Percentiles rank a stretch among this genome's conserved stretches.
Evolutionary conservation across 2,888 invertebrate genomes (phyloP).

Genomic region (Ceramica pisi): DNA sequence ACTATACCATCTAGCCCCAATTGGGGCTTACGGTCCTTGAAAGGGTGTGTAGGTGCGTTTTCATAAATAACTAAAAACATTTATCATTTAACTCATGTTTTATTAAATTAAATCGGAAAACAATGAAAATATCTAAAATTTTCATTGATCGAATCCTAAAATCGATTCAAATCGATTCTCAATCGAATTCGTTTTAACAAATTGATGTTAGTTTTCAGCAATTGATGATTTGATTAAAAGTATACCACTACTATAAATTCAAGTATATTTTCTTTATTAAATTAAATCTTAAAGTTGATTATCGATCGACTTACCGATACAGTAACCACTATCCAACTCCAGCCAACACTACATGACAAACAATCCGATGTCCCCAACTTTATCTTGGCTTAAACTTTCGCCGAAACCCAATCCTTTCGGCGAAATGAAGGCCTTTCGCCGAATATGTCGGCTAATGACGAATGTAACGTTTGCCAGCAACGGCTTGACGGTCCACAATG

Average conservation of each 20-base stretch:
- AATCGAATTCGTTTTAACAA: neutral
- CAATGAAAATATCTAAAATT: neutral
- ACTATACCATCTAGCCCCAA: too few species aligned
- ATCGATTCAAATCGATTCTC: constrained; percentile 2
- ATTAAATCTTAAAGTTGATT: constrained; percentile 16
- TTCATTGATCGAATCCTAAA: neutral
- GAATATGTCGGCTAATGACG: constrained; percentile 47
- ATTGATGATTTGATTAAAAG: neutral
- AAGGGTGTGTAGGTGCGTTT: too few species aligned
- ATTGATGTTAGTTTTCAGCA: neutral
- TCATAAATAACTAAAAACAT: too few species aligned
- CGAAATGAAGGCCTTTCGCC: constrained; percentile 46
- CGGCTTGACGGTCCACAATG: constrained; percentile 80
- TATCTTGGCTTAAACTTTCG: constrained; percentile 28
- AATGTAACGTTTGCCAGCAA: constrained; percentile 65
- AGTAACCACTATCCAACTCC: constrained; percentile 26
- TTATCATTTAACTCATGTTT: too few species aligned
- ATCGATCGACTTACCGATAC: constrained; percentile 60
- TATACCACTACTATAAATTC: too few species aligned
- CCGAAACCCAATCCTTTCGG: constrained; percentile 35
- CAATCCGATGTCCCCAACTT: constrained; percentile 22
- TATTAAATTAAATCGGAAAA: neutral
- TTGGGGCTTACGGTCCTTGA: too few species aligned
- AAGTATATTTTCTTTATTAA: neutral
- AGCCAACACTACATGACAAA: constrained; percentile 74